Conservation (phyloP, 2,113 vertebrate species). For the Alces alces region DNA sequence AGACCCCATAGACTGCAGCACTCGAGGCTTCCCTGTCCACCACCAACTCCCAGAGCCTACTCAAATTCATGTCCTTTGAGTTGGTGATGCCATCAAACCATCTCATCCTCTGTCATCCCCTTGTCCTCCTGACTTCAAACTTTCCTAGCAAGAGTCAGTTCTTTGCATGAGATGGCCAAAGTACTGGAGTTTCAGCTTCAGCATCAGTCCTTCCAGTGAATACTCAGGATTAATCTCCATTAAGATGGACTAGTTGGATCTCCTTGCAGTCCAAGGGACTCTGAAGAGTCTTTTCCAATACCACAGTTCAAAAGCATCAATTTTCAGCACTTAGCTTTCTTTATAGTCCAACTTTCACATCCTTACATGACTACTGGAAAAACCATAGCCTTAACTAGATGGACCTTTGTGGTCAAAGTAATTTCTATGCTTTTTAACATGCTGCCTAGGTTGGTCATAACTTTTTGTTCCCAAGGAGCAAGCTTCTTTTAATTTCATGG, state of each 20-base stretch:
- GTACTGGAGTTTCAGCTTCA: background rate
- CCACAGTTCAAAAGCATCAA: background rate
- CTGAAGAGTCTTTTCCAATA: background rate
- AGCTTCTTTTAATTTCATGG: background rate
- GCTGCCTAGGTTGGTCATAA: background rate
- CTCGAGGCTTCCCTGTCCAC: background rate
- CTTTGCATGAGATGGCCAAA: background rate
- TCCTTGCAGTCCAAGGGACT: background rate
- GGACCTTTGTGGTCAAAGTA: background rate
- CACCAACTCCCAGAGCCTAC: fast-evolving
- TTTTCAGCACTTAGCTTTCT: background rate
- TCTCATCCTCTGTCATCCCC: background rate
- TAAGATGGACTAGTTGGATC: background rate
- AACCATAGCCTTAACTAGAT: background rate
- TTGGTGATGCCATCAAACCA: background rate
- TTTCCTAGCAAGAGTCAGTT: background rate
- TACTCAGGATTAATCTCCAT: background rate
- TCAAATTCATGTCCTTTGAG: background rate
- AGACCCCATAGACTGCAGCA: background rate
- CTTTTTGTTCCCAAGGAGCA: background rate
- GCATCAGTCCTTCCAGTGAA: background rate
- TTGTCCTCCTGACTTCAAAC: background rate
- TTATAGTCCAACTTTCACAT: background rate
- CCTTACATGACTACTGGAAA: background rate
- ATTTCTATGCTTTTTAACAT: background rate